Evolutionary conservation across 2,888 invertebrate genomes (phyloP), one percentile per base, ranked within the genome.

Genomic region (Metalampra italica): DNA sequence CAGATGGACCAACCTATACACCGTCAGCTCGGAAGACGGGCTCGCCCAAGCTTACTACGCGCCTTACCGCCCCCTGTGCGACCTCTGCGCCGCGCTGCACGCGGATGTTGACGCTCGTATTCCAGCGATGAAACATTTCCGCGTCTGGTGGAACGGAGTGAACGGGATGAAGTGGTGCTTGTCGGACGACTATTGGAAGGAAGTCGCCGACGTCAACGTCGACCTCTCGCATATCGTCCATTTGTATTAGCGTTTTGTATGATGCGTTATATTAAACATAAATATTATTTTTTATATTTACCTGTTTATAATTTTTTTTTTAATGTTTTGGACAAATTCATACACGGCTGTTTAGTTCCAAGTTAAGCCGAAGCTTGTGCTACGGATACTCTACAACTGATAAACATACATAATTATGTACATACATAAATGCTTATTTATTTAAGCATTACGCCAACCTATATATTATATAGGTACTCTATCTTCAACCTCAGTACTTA

Each of bases 1-100:
- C 55, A 62, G 49, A 30, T 85, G 82, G 83, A 78, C 68, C 1
- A 78, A 75, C 50, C 48, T 60, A n/a, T 85, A 84, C 59, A 68
- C 60, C n/a, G n/a, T 36, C 1, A n/a, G 7, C 9, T 36, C 36
- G 1, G 36, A 36, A 7, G 9, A n/a, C 11, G n/a, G 7, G 1
- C n/a, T n/a, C 3, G 36, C 1, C 7, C n/a, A n/a, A 9, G 3
- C 36, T 1, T 22, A 22, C 5, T 22, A 2, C 22, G 34, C 34
- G 3, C 36, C 36, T 3, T n/a, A 56, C 29, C 68, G 75, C 42
- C 75, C 79, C 1, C 45, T 80, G 0, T 84, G 83, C 45, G 51
- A 63, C 1, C 62, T 83, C 0, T 85, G 84, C 47, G 59, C 60
- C 22, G 63, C 62, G 0, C 32, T 82, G 11, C 61, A 80, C 46